Evolutionary conservation across 92 coral and sea anemone species (phyloP).

Genomic region (Isaurus tuberculatus): DNA sequence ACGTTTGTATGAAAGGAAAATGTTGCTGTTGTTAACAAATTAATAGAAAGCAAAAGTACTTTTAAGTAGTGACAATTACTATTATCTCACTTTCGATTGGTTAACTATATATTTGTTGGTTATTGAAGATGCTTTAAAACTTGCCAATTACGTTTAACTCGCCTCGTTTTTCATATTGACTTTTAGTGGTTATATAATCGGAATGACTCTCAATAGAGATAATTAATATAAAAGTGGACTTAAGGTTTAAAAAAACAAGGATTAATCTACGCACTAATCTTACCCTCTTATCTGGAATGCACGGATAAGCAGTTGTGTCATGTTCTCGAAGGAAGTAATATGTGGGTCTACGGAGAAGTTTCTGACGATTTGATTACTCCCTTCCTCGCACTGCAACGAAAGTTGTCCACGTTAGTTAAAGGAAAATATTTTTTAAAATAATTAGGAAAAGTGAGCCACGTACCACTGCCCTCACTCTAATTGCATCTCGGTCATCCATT

Average conservation of each 20-base stretch:
- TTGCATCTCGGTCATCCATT: constrained; percentile 87
- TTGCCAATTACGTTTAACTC: background rate
- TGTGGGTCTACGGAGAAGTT: constrained; percentile 96
- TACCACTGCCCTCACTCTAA: constrained; percentile 92
- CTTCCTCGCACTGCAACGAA: constrained; percentile 28
- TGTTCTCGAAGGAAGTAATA: constrained; percentile 88
- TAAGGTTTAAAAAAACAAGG: too few species aligned
- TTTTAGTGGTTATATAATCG: background rate
- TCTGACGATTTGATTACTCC: constrained; percentile 63
- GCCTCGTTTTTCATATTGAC: background rate
- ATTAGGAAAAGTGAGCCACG: constrained; percentile 39
- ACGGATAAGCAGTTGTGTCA: constrained; percentile 78
- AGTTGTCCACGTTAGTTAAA: constrained; percentile 64
- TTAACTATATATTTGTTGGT: background rate
- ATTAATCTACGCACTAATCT: background rate
- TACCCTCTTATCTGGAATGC: constrained; percentile 92
- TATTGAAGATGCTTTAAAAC: background rate
- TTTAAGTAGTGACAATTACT: background rate
- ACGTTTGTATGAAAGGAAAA: background rate
- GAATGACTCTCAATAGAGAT: background rate
- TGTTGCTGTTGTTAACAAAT: background rate
- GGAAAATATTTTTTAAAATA: constrained; percentile 10
- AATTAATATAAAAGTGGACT: too few species aligned
- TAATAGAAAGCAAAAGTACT: background rate
- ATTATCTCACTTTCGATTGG: background rate